These are phyloP conservation scores for Ciconia nigra DNA, from an alignment of 2,797 vertebrate species.

Conservation along the genomic window DNA sequence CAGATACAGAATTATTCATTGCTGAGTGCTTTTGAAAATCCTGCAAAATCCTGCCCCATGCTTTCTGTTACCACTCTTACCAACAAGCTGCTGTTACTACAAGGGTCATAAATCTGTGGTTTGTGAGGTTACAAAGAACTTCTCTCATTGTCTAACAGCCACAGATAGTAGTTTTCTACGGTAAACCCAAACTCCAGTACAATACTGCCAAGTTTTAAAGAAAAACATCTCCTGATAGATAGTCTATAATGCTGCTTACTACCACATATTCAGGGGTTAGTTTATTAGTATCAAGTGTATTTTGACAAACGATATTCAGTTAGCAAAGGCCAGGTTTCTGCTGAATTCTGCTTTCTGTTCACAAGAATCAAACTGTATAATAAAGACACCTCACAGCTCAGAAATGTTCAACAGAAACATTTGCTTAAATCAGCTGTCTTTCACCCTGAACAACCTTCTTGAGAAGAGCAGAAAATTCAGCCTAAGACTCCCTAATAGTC, in stretches of 20 bases:
- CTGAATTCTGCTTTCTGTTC: background rate
- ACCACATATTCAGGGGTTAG: background rate
- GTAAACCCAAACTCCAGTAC: background rate
- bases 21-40: background rate
- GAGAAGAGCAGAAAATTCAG: slow-evolving; percentile 20
- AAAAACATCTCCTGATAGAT: background rate
- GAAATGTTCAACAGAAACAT: slow-evolving; percentile 14
- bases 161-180: background rate
- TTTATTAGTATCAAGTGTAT: background rate
- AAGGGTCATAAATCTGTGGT: background rate
- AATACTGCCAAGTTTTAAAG: background rate
- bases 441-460: slow-evolving; percentile 11
- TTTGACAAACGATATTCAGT: background rate
- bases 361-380: background rate
- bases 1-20: background rate
- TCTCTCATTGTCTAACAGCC: background rate
- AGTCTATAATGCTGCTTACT: background rate
- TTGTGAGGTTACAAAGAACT: background rate
- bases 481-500: background rate
- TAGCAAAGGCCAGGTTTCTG: background rate
- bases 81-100: background rate
- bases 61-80: background rate
- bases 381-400: background rate
- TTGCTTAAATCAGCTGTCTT: slow-evolving; percentile 19
- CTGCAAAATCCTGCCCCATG: background rate